Evolutionary conservation across 2,113 vertebrate species (phyloP), one percentile per base, ranked within the genome.

Genomic region (Symphodus melops): DNA sequence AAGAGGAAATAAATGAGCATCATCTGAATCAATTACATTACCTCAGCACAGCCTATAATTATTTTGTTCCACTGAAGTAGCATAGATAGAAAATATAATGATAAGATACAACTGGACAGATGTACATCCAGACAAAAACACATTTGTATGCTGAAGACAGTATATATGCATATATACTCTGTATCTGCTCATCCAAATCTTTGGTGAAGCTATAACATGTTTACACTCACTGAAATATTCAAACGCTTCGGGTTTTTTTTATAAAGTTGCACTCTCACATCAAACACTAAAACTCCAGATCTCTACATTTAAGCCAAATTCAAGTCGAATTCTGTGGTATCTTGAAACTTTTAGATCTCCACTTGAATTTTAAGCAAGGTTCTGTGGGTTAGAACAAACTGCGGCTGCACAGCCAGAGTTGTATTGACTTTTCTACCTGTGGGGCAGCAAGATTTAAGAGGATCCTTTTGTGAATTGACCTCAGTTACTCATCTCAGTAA

Each of bases 221-320:
- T 80, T 66, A 77, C 49, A 28, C 9, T 17, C 33, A 33, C 33
- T 73, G 44, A 78, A 65, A 62, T 61, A 52, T 65, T 72, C 37
- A 60, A 49, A 44, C 3, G 16, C 9, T 58, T 5, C 3, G 28
- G n/a, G n/a, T n/a, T n/a, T n/a, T n/a, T 69, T 21, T 62, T 49
- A 39, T 36, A 2, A 28, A 46, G 12, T 46, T 4, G 12, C 14
- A 46, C 1, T 17, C 7, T 58, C 5, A 48, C 19, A 20, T 74
- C 55, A 67, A 82, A 81, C 66, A 1, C 21, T 60, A 68, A 72
- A 55, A 52, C 55, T 51, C 10, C 46, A 48, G 14, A 66, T 52
- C 21, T 42, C 55, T 44, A 20, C 3, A 3, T 55, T 52, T 67
- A 61, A 55, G 16, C 28, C 8, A 61, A 59, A 44, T 61, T 64